phyloP scores from a whole-genome alignment of 2,888 invertebrate genomes.

The Eutolmus rufibarbis region DNA sequence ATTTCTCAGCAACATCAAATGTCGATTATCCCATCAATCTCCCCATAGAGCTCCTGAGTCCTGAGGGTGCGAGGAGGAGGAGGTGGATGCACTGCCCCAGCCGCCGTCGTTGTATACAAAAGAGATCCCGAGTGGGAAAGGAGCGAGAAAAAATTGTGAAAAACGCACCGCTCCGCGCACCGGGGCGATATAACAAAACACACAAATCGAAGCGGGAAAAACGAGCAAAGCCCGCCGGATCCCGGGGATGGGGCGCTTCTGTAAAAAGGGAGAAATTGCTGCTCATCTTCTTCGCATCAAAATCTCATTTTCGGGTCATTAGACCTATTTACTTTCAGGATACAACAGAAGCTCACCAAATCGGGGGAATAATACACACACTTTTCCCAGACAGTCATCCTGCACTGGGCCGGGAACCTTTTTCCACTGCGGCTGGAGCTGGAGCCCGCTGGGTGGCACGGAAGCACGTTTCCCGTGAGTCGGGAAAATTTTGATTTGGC shows the following conservation, averaged over 20 bases:
- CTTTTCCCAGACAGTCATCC: background rate
- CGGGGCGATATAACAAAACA: background rate
- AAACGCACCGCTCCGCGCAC: background rate
- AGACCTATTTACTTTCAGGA: conserved; percentile 34
- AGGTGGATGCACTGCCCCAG: conserved; percentile 15
- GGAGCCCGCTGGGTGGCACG: background rate
- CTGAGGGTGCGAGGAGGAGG: background rate
- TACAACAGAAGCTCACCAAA: background rate
- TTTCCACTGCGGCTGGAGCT: background rate
- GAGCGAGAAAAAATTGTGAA: background rate
- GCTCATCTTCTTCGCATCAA: conserved; percentile 47
- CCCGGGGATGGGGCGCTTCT: background rate
- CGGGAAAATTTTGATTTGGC: conserved; percentile 1
- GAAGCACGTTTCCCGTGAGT: background rate
- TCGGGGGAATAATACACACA: conserved; percentile 29
- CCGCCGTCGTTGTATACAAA: background rate
- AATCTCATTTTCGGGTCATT: conserved; percentile 47
- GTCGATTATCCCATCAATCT: conserved; percentile 47
- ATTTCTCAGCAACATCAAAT: conserved; percentile 45
- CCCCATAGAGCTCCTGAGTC: background rate
- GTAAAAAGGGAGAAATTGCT: conserved; percentile 18
- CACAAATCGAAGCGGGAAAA: background rate
- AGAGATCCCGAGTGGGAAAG: conserved; percentile 1
- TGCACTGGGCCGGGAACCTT: background rate
- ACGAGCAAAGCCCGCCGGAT: background rate